Evolutionary conservation across 2,113 vertebrate species (phyloP), one percentile per base, ranked within the genome.

Genomic region (Calyptomena viridis): DNA sequence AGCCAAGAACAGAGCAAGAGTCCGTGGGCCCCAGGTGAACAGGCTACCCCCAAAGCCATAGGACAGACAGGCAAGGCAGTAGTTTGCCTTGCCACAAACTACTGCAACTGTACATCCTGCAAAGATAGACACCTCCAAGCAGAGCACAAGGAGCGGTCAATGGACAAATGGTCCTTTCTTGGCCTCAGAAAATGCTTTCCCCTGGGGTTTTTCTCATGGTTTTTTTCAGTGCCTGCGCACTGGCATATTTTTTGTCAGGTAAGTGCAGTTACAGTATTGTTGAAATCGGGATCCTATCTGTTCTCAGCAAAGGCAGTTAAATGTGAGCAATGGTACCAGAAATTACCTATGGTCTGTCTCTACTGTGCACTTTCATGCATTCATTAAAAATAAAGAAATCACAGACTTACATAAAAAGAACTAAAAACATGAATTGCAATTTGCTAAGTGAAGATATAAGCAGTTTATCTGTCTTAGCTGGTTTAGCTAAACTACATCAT

Each of bases 281-380:
- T 58, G 55, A 53, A 64, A 27, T 75, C 58, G 47, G 27, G 44
- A 47, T 64, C 8, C 9, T 49, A 17, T 18, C 28, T 77, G 4
- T 66, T 56, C 55, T 56, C 44, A 89, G 35, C 24, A 74, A 77
- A 84, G 56, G 33, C 59, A 84, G 50, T 14, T 81, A 44, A 82
- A 35, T 0, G 4, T 6, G 20, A 77, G 37, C 4, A 83, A 33
- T 12, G 7, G 19, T 44, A 69, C 8, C 16, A 91, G 81, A 74
- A 92, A 74, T n/a, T 1, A 42, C 9, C 33, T 22, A 55, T 21
- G 22, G 35, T 52, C 12, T 56, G 11, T 60, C 68, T 76, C 30
- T 35, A 39, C 19, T 20, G 7, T 20, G 25, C 0, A 0, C 8
- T 9, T 84, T 47, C 30, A n/a, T 64, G 68, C 22, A 44, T 67